Evolutionary conservation across 2,797 vertebrate species (phyloP), one percentile per base, ranked within the genome.

Genomic region (Ptychadena robeensis): DNA sequence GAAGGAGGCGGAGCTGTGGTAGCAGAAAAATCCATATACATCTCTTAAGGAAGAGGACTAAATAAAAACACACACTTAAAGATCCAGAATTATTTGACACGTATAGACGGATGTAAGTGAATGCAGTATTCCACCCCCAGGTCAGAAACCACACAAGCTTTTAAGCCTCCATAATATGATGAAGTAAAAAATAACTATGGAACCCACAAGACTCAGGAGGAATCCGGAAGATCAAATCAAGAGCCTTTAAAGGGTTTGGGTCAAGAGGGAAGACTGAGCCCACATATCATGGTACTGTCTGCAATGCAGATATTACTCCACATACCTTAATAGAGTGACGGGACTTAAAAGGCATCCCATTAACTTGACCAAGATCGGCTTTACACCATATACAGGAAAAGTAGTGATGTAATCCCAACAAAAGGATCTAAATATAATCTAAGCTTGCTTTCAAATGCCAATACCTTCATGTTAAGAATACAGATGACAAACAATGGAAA

Each of bases 1-100:
- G 88, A 69, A 83, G 85, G 89, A 91, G 90, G 28, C 65, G 89
- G 77, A 86, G 88, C 91, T 93, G 89, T 48, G 28, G 82, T 31
- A 73, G 83, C 85, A 83, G 48, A 83, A n/a, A 76, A 14, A 87
- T 61, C 79, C 63, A 64, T 86, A 72, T 53, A 82, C 18, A 82
- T 79, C 75, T 65, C 69, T 85, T 79, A 86, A 40, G 44, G 69
- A 64, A 61, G 61, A 63, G 22, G 28, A 81, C 44, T 15, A 82
- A 70, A 63, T 37, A 72, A 61, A n/a, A 82, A 78, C 31, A 73
- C 30, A 66, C 34, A 79, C 77, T 82, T 53, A 68, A 61, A 11
- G 73, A 69, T 64, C 31, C 15, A 70, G 28, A 86, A 67, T 53
- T 61, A 78, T 78, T 28, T 80, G 68, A 67, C 38, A 38, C 66